Evolutionary conservation across 1,140 invertebrate genomes (phyloP), one percentile per base, ranked within the genome.

Genomic region (Pinna nobilis): DNA sequence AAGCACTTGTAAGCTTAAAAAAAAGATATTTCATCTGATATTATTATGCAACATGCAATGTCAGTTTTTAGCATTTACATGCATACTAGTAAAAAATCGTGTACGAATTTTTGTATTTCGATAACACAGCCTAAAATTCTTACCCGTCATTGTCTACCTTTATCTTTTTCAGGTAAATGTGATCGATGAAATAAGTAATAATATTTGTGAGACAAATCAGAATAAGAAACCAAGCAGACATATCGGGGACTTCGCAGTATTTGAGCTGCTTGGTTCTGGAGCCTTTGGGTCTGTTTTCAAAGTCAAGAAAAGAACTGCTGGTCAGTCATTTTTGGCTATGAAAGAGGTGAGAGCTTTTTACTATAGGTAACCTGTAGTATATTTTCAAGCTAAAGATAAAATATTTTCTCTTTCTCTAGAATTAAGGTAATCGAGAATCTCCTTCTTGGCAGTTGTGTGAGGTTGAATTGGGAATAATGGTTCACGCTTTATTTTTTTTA

Each of bases 261-360:
- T 90, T 75, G 89, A 90, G 77, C 77, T 88, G 32, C 76, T 90
- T 23, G 90, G 90, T 3, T 84, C 82, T n/a, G 90, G 90, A 13
- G 89, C 89, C 6, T 90, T 90, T 81, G 90, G 90, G 3, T 87
- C 86, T 53, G 90, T 90, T 7, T 90, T 89, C 70, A 90, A 89
- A 82, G 89, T 90, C 7, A 83, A 84, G 41, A 90, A 89, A 70
- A 83, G 76, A 61, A 83, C 82, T 37, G 79, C 85, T 32, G 81
- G 84, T 30, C 86, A 88, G 79, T 83, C 86, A 15, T 88, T 87
- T 57, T 74, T 88, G 32, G 90, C 90, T 30, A 75, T 90, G 70
- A 90, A 90, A 83, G 90, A 90, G 84, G 89, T 90, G 78, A 74
- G 74, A 28, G 18, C 28, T 44, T 33, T 20, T 55, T 55, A 15